Evolutionary conservation across 2,113 vertebrate species (phyloP), one percentile per base, ranked within the genome.

Genomic region (Halichoeres trimaculatus): DNA sequence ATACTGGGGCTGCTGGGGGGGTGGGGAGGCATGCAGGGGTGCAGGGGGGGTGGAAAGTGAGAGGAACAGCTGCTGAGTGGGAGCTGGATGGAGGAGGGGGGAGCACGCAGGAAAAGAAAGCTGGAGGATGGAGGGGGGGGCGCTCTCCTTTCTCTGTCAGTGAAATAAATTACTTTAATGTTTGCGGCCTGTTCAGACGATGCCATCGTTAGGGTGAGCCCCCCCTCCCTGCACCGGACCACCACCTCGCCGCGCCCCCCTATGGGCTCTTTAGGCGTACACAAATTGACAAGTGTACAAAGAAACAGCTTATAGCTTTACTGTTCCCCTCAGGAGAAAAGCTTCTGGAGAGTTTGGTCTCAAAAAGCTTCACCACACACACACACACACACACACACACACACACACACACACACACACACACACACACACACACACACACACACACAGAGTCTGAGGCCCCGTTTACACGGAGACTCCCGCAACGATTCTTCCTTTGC

Each of bases 21-120:
- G 71, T 8, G 76, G 70, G 47, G 1, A 75, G 40, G 80, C n/a
- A 24, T 58, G 71, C 51, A 58, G 63, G 76, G 71, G 65, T 16
- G 65, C 22, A 10, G 56, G 61, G 43, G 16, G 61, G 30, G 20
- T 17, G 54, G 80, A 89, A 87, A 91, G 88, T 87, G 80, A 91
- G 90, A 90, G 88, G 80, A 92, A 92, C 91, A 93, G 92, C 90
- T 92, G 91, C 88, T 82, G 88, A 83, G 85, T 89, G 87, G 89
- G 74, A 85, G 63, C 22, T 57, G 69, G 80, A 60, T 57, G 55
- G 17, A 40, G 55, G 36, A 26, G 51, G 35, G 55, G 60, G 16
- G 76, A 43, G 34, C 8, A 4, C 7, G 10, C 56, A 68, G 61
- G 17, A 47, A 23, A 61, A 61, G 70, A 76, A 83, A 36, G 69